phyloP scores from a whole-genome alignment of 1,140 invertebrate genomes.

The Limonius californicus region DNA sequence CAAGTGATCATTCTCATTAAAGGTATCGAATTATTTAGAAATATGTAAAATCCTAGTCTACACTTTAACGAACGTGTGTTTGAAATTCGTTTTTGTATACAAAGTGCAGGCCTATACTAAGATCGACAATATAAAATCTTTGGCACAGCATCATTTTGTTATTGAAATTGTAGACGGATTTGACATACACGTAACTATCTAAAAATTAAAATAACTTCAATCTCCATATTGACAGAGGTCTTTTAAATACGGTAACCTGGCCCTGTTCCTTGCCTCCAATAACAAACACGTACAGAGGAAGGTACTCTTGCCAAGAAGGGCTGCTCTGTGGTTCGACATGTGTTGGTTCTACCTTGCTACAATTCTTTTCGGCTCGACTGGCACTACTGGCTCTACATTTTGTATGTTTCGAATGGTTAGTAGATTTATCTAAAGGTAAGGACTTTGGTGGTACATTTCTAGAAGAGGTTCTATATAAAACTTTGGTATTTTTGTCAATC shows the following conservation, averaged over 20 bases:
- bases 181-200: neutral
- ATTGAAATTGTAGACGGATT: neutral
- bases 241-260: slow-evolving; percentile 63
- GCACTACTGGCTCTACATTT: slow-evolving; percentile 45
- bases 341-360: slow-evolving; percentile 28
- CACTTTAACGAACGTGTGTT: too few species aligned
- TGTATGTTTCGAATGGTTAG: slow-evolving; percentile 26
- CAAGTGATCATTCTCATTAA: too few species aligned
- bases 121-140: neutral
- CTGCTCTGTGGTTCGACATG: slow-evolving; percentile 31
- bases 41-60: too few species aligned
- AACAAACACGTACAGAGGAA: slow-evolving; percentile 61
- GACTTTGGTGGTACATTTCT: slow-evolving; percentile 45
- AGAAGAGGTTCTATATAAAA: slow-evolving; percentile 34
- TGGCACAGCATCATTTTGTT: neutral
- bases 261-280: slow-evolving; percentile 65
- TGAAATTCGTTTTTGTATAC: too few species aligned
- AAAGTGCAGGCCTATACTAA: too few species aligned
- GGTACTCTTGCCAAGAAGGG: slow-evolving; percentile 39
- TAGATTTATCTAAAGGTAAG: slow-evolving; percentile 42
- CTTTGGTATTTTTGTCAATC: slow-evolving; percentile 39
- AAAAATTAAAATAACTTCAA: slow-evolving; percentile 49
- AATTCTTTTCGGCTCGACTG: slow-evolving; percentile 41
- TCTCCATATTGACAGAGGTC: slow-evolving; percentile 64
- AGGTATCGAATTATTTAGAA: too few species aligned